phyloP scores from a whole-genome alignment of 1,140 invertebrate genomes.

The Caerostris extrusa region DNA sequence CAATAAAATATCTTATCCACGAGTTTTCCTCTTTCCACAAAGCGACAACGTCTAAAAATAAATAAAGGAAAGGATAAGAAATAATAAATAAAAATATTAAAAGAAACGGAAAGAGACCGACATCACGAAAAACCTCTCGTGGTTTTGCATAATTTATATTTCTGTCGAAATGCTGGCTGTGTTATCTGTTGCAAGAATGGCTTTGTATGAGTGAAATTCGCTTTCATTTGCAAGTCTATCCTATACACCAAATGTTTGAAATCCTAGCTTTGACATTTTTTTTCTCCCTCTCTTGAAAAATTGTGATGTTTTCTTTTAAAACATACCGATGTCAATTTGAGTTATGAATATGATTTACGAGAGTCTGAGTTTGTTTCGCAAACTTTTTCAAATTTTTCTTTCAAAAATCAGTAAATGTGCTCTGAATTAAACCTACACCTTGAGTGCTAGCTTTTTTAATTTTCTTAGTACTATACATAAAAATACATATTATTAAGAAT shows the following conservation, averaged over 20 bases:
- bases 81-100: neutral
- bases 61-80: no score
- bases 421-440: no score
- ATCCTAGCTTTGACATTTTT: constrained; percentile 15
- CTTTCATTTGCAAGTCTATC: constrained; percentile 64
- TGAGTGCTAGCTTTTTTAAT: no score
- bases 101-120: constrained; percentile 6
- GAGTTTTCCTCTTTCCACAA: constrained; percentile 24
- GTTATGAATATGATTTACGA: constrained; percentile 35
- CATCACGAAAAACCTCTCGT: constrained; percentile 1
- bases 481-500: no score
- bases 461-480: no score
- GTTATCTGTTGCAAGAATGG: constrained; percentile 65
- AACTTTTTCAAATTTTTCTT: neutral
- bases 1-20: constrained; percentile 61
- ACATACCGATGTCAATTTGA: neutral
- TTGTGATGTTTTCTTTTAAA: constrained; percentile 23
- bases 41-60: constrained; percentile 34
- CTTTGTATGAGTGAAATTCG: constrained; percentile 57
- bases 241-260: constrained; percentile 36
- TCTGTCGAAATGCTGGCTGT: constrained; percentile 40
- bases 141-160: constrained; percentile 70
- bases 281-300: constrained; percentile 6
- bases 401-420: no score
- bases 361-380: neutral